phyloP scores from a whole-genome alignment of 2,113 vertebrate genomes.

The Pagrus major region DNA sequence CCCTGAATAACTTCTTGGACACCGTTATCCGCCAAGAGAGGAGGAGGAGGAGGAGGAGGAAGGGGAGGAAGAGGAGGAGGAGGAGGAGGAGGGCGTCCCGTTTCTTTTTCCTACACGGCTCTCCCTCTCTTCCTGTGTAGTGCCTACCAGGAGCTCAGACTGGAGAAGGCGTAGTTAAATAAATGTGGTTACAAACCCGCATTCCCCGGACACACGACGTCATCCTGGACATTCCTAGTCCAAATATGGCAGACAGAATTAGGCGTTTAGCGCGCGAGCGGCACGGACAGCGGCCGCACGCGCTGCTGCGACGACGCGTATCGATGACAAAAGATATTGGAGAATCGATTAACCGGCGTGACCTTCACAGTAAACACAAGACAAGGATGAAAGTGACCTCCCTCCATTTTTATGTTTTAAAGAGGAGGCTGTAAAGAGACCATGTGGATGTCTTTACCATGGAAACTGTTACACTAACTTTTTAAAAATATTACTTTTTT shows the following conservation, averaged over 20 bases:
- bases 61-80: constrained; percentile 40
- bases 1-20: constrained; percentile 73
- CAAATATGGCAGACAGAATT: constrained; percentile 83
- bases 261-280: constrained; percentile 30
- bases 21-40: constrained; percentile 80
- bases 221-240: constrained; percentile 83
- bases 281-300: neutral
- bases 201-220: constrained; percentile 77
- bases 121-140: constrained; percentile 72
- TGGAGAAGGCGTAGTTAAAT: constrained; percentile 76
- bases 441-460: too few species aligned
- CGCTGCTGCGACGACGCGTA: neutral
- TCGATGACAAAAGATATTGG: too few species aligned
- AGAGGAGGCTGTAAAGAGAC: too few species aligned
- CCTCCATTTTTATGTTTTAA: too few species aligned
- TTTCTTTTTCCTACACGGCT: constrained; percentile 59
- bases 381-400: too few species aligned
- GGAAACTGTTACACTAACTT: too few species aligned
- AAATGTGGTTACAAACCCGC: constrained; percentile 71
- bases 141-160: constrained; percentile 66
- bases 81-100: constrained; percentile 72
- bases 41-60: constrained; percentile 53
- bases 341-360: too few species aligned
- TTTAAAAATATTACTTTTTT: too few species aligned
- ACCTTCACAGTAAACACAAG: neutral